These are phyloP conservation scores for Drosophila tropicalis DNA, from an alignment of 1,140 invertebrate species.

Conservation along the genomic window DNA sequence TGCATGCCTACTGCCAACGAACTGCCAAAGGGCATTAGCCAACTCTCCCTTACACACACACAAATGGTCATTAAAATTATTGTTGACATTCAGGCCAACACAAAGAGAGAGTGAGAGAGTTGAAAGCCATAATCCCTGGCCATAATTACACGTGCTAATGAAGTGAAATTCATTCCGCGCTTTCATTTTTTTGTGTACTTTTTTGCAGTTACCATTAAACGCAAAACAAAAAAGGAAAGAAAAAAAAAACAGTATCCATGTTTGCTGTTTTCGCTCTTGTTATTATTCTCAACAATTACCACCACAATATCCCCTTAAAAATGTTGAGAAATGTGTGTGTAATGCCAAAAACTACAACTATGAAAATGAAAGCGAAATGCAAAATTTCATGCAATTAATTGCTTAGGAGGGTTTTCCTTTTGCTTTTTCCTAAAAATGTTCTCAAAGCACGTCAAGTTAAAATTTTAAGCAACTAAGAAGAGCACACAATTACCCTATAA, in stretches of 20 bases:
- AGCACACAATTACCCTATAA: neutral
- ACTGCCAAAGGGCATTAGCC: slow-evolving; percentile 50
- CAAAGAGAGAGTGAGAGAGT: neutral
- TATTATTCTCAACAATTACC: slow-evolving; percentile 1
- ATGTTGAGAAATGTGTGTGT: slow-evolving; percentile 2
- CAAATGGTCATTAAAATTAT: slow-evolving; percentile 63
- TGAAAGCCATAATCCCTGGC: slow-evolving; percentile 42
- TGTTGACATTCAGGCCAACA: slow-evolving; percentile 69
- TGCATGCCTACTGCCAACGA: slow-evolving; percentile 32
- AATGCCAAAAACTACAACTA: slow-evolving; percentile 15
- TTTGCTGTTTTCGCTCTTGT: slow-evolving; percentile 18
- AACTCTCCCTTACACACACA: neutral
- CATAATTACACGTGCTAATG: slow-evolving; percentile 72
- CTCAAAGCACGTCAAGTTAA: slow-evolving; percentile 32
- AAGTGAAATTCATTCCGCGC: slow-evolving; percentile 57
- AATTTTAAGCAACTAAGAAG: slow-evolving; percentile 19
- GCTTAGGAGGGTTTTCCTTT: slow-evolving; percentile 5
- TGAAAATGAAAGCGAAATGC: slow-evolving; percentile 25
- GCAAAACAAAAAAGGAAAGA: slow-evolving; percentile 3
- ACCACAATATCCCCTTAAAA: slow-evolving; percentile 17
- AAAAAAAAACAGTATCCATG: slow-evolving; percentile 18
- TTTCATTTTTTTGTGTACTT: slow-evolving; percentile 28
- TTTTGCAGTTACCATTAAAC: slow-evolving; percentile 61
- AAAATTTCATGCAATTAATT: slow-evolving; percentile 68
- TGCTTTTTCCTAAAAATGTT: slow-evolving; percentile 25